Evolutionary conservation across 1,140 invertebrate genomes (phyloP).

Genomic region (Cephus cinctus): DNA sequence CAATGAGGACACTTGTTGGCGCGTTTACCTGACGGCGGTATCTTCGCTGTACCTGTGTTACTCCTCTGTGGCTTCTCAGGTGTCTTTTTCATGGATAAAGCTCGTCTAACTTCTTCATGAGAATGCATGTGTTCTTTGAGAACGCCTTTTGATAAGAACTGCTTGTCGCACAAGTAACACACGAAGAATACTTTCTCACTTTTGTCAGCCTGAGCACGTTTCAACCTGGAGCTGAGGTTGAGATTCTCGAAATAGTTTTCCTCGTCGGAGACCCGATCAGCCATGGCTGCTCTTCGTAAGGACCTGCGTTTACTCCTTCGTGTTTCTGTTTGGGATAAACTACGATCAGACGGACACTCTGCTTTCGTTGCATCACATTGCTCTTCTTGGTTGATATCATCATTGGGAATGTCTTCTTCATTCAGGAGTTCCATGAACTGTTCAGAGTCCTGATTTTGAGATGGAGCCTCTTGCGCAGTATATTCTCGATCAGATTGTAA

Average conservation of each 20-base stretch:
- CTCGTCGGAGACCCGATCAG: conserved; percentile 38
- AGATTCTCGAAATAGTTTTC: conserved; percentile 53
- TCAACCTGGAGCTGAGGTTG: conserved; percentile 48
- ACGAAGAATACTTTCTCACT: conserved; percentile 45
- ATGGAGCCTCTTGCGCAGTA: no score
- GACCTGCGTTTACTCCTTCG: conserved; percentile 36
- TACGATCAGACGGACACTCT: no score
- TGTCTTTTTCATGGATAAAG: conserved; percentile 36
- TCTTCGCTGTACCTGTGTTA: conserved; percentile 17
- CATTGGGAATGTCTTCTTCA: no score
- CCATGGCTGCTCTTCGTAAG: conserved; percentile 10
- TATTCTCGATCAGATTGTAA: no score
- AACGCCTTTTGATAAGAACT: conserved; percentile 48
- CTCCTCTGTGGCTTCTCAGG: conserved; percentile 34
- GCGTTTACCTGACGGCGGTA: conserved; percentile 45
- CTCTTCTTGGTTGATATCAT: no score
- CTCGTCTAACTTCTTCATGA: conserved; percentile 47
- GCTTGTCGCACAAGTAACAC: conserved; percentile 50
- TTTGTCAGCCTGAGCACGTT: conserved; percentile 35
- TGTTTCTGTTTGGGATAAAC: conserved; percentile 19
- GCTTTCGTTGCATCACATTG: no score
- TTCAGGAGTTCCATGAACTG: no score
- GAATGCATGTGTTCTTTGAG: conserved; percentile 52
- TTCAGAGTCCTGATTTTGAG: no score
- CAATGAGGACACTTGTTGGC: conserved; percentile 51